These are phyloP conservation scores for Eubasilissa splendida DNA, from an alignment of 2,888 invertebrate genomes.

Conservation along the genomic window DNA sequence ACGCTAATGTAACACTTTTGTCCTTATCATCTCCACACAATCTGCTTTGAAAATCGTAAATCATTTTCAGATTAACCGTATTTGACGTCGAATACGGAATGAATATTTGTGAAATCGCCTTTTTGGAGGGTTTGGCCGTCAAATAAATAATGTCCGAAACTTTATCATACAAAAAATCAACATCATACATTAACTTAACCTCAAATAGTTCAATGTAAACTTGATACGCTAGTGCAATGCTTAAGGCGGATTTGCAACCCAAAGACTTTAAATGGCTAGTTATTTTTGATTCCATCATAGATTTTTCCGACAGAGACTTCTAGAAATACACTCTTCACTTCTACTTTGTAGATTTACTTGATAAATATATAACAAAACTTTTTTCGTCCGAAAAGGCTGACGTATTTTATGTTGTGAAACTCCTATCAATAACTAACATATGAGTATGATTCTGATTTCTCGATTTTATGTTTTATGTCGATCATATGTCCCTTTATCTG, in stretches of 20 bases:
- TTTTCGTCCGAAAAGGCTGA: too few relatives aligned
- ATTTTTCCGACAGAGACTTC: not conserved
- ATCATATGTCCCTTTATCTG: too few relatives aligned
- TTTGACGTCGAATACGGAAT: conserved; percentile 65
- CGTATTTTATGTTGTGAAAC: too few relatives aligned
- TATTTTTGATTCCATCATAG: conserved; percentile 65
- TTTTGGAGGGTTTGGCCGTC: conserved; percentile 66
- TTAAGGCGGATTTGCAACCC: conserved; percentile 66
- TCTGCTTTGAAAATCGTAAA: conserved; percentile 67
- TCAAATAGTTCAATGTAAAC: conserved; percentile 69
- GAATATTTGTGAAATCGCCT: conserved; percentile 68
- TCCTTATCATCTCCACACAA: conserved; percentile 69
- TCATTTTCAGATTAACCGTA: conserved; percentile 64
- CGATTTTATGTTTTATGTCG: too few relatives aligned
- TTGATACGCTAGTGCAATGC: conserved; percentile 67
- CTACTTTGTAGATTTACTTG: not conserved
- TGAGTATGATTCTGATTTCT: too few relatives aligned
- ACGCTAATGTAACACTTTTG: conserved; percentile 67
- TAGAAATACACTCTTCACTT: not conserved
- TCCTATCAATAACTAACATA: too few relatives aligned
- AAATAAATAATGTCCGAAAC: conserved; percentile 67
- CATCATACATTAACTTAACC: conserved; percentile 70
- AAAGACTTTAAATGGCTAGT: conserved; percentile 68
- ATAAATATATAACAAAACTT: not conserved
- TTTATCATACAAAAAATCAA: conserved; percentile 69